phyloP scores from a whole-genome alignment of 2,888 invertebrate species.

The Coleophora flavipennella region DNA sequence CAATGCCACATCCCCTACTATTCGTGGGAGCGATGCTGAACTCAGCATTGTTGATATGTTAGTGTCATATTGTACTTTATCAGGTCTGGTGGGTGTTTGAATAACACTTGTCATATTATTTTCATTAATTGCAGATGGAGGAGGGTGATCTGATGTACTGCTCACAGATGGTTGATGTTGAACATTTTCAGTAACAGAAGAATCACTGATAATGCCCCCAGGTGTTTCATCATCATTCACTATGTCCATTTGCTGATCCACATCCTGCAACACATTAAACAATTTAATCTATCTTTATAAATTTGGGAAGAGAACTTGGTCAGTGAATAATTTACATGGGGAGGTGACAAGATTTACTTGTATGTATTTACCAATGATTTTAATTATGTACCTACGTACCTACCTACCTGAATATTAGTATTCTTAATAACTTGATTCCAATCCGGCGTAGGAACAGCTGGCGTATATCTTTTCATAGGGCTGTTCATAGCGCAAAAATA shows the following conservation, averaged over 20 bases:
- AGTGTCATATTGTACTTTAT: constrained; percentile 9
- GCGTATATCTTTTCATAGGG: constrained; percentile 15
- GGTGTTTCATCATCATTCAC: not conserved
- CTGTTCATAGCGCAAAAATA: constrained; percentile 5
- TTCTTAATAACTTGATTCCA: constrained; percentile 19
- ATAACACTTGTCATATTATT: constrained; percentile 1
- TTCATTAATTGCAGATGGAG: not conserved
- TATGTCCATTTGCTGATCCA: constrained; percentile 3
- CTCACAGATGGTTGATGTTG: constrained; percentile 7
- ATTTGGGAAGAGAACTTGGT: not conserved
- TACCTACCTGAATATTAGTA: constrained; percentile 7
- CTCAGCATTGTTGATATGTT: constrained; percentile 1
- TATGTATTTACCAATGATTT: too few relatives aligned
- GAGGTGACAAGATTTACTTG: too few relatives aligned
- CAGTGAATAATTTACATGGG: too few relatives aligned
- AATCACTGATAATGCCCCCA: constrained; percentile 3
- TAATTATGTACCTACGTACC: too few relatives aligned
- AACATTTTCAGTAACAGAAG: not conserved
- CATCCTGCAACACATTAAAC: too few relatives aligned
- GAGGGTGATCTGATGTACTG: constrained; percentile 1
- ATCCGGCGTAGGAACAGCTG: constrained; percentile 28
- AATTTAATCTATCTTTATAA: not conserved
- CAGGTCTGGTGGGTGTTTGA: constrained; percentile 9
- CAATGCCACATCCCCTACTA: constrained; percentile 48
- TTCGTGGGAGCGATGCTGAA: constrained; percentile 20